phyloP scores from a whole-genome alignment of 2,888 invertebrate species.

The Shargacucullia verbasci region DNA sequence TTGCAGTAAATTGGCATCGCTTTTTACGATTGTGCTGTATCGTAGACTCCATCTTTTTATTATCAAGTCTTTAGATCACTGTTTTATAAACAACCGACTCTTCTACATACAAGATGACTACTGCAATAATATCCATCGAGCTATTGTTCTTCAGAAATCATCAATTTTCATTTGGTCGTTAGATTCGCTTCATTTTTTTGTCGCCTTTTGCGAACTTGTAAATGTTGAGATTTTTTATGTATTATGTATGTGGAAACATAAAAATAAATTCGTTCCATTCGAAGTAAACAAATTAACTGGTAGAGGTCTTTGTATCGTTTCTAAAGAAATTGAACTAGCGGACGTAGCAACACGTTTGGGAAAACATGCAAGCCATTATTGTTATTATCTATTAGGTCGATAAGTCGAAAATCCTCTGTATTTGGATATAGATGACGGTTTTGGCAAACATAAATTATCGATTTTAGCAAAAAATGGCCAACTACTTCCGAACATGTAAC shows the following conservation, averaged over 20 bases:
- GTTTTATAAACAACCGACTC: slow-evolving; percentile 31
- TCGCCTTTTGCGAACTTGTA: slow-evolving; percentile 26
- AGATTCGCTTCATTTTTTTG: slow-evolving; percentile 43
- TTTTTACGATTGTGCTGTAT: slow-evolving; percentile 32
- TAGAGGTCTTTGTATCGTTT: slow-evolving; percentile 59
- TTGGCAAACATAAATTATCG: slow-evolving; percentile 44
- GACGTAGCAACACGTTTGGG: slow-evolving; percentile 45
- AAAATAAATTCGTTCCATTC: slow-evolving; percentile 57
- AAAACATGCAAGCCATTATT: slow-evolving; percentile 20
- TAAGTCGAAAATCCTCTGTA: slow-evolving; percentile 19
- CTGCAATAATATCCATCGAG: slow-evolving; percentile 12
- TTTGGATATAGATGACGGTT: slow-evolving; percentile 25
- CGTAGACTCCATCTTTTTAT: slow-evolving; percentile 19
- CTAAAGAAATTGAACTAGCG: slow-evolving; percentile 62
- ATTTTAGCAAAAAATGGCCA: slow-evolving; percentile 39
- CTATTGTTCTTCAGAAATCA: slow-evolving; percentile 30
- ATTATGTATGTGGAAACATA: slow-evolving; percentile 54
- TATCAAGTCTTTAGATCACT: slow-evolving; percentile 20
- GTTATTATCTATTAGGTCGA: slow-evolving; percentile 1
- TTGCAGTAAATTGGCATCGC: slow-evolving; percentile 33
- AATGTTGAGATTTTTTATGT: slow-evolving; percentile 31
- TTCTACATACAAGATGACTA: slow-evolving; percentile 7
- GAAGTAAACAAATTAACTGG: slow-evolving; percentile 64
- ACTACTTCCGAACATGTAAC: slow-evolving; percentile 46
- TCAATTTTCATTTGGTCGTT: slow-evolving; percentile 27